Base-by-base conservation (phyloP, 1,140 invertebrate genomes). In the Drosophila obscura region DNA sequence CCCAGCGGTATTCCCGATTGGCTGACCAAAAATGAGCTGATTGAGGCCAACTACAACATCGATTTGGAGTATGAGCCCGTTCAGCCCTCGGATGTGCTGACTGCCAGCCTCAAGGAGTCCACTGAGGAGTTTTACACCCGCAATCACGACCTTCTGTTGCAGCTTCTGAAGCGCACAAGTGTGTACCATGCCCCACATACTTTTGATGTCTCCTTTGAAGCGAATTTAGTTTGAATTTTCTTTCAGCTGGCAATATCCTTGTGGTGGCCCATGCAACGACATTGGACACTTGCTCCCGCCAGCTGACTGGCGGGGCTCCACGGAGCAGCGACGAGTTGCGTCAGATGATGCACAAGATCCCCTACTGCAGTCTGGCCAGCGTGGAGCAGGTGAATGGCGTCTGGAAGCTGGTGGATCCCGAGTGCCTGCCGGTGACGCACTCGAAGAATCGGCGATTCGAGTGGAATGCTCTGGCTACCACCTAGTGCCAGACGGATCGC, bases 181-280 rank as follows among this genome's bases (percentile, higher is more conserved):
- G 59, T 80, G 78, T 78, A 58, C 28, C 19, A 13, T 35, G 9
- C 9, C 9, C 9, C 11, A 11, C 1, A 39, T 4, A 24, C 0
- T 0, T 11, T 4, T 8, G 5, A 0, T n/a, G 19, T 8, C 13
- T 1, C 9, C n/a, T 11, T 24, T n/a, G 5, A 22, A 44, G 8
- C 13, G 48, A n/a, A 9, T 5, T 35, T 0, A 56, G 22, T 8
- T 7, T 13, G 8, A 7, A 22, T 4, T 50, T 5, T 9, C 2
- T 52, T 74, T 0, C 91, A 94, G 95, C 94, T 82, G 96, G 96
- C 8, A 96, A 96, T 91, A 93, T 97, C 26, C 93, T 98, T 44
- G 93, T 98, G 68, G 95, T 97, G 13, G 97, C 95, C 0, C 98
- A 99, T 93, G 96, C 97, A 2, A 95, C 96, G 2, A 97, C 96